Percentiles rank a stretch among this genome's conserved stretches.
These are phyloP conservation scores for Lophius piscatorius DNA, from an alignment of 2,113 vertebrate species.

Conservation along the genomic window DNA sequence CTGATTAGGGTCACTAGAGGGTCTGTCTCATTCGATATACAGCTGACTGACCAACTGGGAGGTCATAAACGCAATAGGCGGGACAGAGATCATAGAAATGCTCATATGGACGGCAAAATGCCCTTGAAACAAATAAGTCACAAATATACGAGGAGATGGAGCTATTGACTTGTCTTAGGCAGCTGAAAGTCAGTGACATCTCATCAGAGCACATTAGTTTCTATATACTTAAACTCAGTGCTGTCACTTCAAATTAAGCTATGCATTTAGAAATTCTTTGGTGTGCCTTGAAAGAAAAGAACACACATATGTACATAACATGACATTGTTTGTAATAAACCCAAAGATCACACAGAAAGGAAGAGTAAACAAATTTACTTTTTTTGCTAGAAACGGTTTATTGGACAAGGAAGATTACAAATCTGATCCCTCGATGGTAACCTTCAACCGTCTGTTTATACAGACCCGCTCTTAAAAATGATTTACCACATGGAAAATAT, in stretches of 20 bases:
- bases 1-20: constrained; percentile 66
- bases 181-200: constrained; percentile 12
- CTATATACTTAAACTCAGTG: constrained; percentile 12
- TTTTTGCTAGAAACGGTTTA: constrained; percentile 77
- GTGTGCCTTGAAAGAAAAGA: background rate
- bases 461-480: constrained; percentile 38
- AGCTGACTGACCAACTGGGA: constrained; percentile 49
- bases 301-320: background rate
- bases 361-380: constrained; percentile 22
- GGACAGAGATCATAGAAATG: constrained; percentile 8
- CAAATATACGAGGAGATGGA: constrained; percentile 4
- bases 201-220: constrained; percentile 31
- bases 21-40: constrained; percentile 60
- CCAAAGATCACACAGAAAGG: constrained; percentile 27
- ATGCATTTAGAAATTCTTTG: constrained; percentile 30
- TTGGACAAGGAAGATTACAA: constrained; percentile 72
- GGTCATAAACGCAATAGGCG: constrained; percentile 33
- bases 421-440: constrained; percentile 56
- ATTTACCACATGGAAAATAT: constrained; percentile 60
- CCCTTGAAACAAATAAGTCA: constrained; percentile 7
- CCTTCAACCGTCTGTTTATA: constrained; percentile 38
- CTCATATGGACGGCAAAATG: constrained; percentile 11
- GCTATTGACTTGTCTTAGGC: constrained; percentile 17
- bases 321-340: background rate
- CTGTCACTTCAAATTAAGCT: constrained; percentile 23